Evolutionary conservation across 2,797 vertebrate species (phyloP).

Genomic region (Helarctos malayanus): DNA sequence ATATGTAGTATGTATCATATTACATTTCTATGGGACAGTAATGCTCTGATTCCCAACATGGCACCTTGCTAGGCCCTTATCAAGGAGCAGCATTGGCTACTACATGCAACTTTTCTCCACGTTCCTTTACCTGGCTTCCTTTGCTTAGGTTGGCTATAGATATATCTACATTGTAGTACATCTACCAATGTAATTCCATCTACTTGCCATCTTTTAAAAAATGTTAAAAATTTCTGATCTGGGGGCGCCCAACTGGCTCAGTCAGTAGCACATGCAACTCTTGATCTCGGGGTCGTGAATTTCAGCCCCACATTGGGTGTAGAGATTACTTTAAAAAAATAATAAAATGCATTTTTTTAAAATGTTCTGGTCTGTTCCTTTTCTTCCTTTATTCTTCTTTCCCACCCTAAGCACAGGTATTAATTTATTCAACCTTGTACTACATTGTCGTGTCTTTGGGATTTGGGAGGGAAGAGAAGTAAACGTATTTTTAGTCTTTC

Average conservation of each 20-base stretch:
- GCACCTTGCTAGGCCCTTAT: not conserved
- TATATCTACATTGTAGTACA: not conserved
- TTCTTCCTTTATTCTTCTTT: not conserved
- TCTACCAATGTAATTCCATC: not conserved
- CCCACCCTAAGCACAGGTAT: not conserved
- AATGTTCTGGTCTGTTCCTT: not conserved
- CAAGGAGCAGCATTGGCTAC: not conserved
- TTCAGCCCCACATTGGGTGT: not conserved
- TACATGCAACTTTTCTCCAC: not conserved
- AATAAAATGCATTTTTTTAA: not conserved
- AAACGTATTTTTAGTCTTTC: constrained; percentile 6
- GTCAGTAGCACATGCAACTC: not conserved
- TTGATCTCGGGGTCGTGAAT: not conserved
- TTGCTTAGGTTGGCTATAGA: not conserved
- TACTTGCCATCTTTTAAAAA: constrained; percentile 24
- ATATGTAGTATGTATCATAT: not conserved
- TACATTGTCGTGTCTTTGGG: not conserved
- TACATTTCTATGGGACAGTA: not conserved
- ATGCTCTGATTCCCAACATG: not conserved
- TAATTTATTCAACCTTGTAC: not conserved
- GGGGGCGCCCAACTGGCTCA: not conserved
- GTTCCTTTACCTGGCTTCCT: not conserved
- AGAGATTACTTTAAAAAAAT: not conserved
- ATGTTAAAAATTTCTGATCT: not conserved
- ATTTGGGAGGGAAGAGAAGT: not conserved